These are phyloP conservation scores for Pseudotriccus pelzelni DNA, from an alignment of 2,797 vertebrate genomes.

Conservation along the genomic window DNA sequence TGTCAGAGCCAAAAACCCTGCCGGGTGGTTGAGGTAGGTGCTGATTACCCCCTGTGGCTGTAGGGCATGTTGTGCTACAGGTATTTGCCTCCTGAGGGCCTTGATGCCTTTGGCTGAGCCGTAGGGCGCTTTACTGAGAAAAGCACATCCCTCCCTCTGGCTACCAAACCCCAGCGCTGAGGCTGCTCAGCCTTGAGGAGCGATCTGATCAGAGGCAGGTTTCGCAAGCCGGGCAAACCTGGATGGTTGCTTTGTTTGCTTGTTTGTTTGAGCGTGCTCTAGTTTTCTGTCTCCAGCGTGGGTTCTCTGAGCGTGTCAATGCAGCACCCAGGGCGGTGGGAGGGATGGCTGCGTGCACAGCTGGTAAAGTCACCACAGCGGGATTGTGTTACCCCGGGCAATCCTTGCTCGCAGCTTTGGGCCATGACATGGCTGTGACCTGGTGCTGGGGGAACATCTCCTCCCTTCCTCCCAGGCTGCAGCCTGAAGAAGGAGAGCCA, in stretches of 20 bases:
- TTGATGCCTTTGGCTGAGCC: neutral
- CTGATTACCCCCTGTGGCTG: neutral
- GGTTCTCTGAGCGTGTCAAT: neutral
- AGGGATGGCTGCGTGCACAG: neutral
- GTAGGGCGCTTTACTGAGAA: neutral
- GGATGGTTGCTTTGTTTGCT: neutral
- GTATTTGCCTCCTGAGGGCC: neutral
- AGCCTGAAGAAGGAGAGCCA: neutral
- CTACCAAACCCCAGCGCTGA: neutral
- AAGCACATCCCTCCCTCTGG: neutral
- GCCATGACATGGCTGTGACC: neutral
- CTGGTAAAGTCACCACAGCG: neutral
- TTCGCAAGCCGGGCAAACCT: neutral
- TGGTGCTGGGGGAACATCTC: neutral
- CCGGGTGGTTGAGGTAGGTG: neutral
- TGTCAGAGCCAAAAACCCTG: neutral
- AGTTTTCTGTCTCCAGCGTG: neutral
- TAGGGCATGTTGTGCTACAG: neutral
- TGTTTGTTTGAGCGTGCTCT: neutral
- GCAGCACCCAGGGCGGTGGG: neutral
- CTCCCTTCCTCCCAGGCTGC: neutral
- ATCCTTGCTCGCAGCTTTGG: accelerated
- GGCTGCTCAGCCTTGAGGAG: neutral
- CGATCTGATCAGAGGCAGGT: neutral
- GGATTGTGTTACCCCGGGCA: neutral